Base-by-base conservation (phyloP, 2,888 invertebrate species). In the Nineta flava region DNA sequence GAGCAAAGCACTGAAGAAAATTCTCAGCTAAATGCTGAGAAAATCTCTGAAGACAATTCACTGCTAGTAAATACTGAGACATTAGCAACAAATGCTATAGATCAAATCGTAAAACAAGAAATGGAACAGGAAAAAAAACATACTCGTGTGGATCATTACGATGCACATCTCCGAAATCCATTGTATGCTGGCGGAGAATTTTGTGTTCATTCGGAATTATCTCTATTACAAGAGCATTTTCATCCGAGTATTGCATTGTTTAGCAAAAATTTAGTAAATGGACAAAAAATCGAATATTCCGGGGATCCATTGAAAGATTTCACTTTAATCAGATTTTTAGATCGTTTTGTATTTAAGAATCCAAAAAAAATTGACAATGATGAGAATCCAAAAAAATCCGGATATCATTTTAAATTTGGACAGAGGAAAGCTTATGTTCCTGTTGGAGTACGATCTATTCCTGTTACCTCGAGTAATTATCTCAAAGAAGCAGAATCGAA, bases 271-370 rank as follows among this genome's bases (percentile, higher is more conserved):
- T 69, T 97, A 5, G 61, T 90, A 0, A 70, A 81, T 54, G 80
- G 84, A 81, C 58, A 83, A 68, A 66, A 75, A 49, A 81, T 94
- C 48, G 77, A 78, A 34, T 97, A 97, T 66, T 77, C 80, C 51
- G 96, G 97, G 0, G 94, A 99, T 66, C 95, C 97, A 0, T 68
- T 99, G 2, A 80, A 87, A 58, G 97, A 99, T 67, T 93, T 96
- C 64, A 84, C 87, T 0, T 71, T 92, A 34, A 83, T 91, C 46
- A 75, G 90, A 46, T 99, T 99, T 66, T 71, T 99, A 44, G 96
- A 99, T 61, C 76, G 96, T 42, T 97, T 96, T 65, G 91, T 91
- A 9, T 96, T 91, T 65, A 90, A 93, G 63, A 99, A 99, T 71
- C 88, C 88, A 0, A 88, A 87, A 64, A 81, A 78, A 55, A 59